Evolutionary conservation across 1,140 invertebrate genomes (phyloP), one percentile per base, ranked within the genome.

Genomic region (Philopotamus ludificatus): DNA sequence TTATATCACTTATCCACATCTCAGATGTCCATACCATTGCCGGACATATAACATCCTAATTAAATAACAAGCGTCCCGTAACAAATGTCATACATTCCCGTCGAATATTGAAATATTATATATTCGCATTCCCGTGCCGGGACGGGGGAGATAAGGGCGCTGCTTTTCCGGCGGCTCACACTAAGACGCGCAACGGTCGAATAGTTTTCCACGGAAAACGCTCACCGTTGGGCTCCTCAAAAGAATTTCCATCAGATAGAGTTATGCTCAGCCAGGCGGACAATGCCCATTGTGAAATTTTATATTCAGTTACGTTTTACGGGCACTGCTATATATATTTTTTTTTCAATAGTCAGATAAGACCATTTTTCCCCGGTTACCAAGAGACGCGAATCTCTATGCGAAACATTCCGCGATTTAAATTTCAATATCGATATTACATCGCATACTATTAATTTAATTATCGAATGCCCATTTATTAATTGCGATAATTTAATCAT

Each of bases 211-310:
- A 50, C 26, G 44, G 63, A 45, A 7, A n/a, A 9, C 23, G 8
- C 20, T 23, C 50, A 53, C 7, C 50, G 50, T 9, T 23, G 50
- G 23, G n/a, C 22, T 65, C 58, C 47, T 59, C 65, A 57, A 54
- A 57, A 57, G 65, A 67, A 67, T 67, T 62, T 62, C 58, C 51
- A 57, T 67, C 51, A 34, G 65, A 67, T 62, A 44, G 34, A 53
- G 58, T 45, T 42, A 60, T 42, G 58, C 57, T 51, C 57, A 61
- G 12, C 55, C 65, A 21, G 60, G 59, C 66, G 66, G 66, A 67
- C 66, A 67, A 67, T 63, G 66, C 66, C 66, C 66, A 63, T 67
- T 67, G 60, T 67, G 66, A 47, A 67, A 39, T 67, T 67, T 67
- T 67, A 67, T 67, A 63, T 67, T 67, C 66, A 61, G 53, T 63